These are phyloP conservation scores for Pungitius pungitius DNA, from an alignment of 2,113 vertebrate genomes.

Conservation along the genomic window DNA sequence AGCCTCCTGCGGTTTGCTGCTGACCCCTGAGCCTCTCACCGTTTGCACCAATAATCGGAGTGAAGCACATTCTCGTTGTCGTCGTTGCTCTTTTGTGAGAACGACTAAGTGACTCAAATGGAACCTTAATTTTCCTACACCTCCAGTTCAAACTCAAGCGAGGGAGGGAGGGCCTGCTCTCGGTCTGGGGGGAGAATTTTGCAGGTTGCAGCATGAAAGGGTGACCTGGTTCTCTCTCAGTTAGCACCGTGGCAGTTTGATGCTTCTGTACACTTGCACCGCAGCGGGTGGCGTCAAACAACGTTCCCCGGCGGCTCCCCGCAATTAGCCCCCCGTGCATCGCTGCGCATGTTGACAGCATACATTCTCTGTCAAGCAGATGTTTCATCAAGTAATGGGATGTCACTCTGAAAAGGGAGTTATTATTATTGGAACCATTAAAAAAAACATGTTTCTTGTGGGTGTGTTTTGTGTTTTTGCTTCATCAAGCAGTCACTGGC, in stretches of 20 bases:
- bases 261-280: slow-evolving; percentile 28
- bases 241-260: slow-evolving; percentile 28
- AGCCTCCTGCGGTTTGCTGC: not conserved
- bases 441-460: not conserved
- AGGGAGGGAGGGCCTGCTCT: not conserved
- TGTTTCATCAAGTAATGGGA: slow-evolving; percentile 39
- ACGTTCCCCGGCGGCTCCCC: slow-evolving; percentile 31
- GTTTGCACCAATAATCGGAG: not conserved
- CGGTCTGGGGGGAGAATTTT: slow-evolving; percentile 20
- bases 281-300: slow-evolving; percentile 44
- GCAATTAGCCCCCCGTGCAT: slow-evolving; percentile 62
- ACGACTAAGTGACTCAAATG: not conserved
- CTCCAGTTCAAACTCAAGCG: slow-evolving; percentile 5
- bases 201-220: slow-evolving; percentile 25
- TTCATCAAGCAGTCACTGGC: not conserved
- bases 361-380: slow-evolving; percentile 21
- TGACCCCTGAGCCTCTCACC: not conserved
- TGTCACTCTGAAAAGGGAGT: slow-evolving; percentile 43
- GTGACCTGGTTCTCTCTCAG: slow-evolving; percentile 52
- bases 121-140: not conserved
- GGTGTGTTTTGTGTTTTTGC: not conserved
- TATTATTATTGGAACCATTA: slow-evolving; percentile 8
- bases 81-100: not conserved
- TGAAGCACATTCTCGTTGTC: slow-evolving; percentile 4
- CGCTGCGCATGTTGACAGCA: slow-evolving; percentile 18